These are phyloP conservation scores for Alectura lathami DNA, from an alignment of 2,113 vertebrate species.

Conservation along the genomic window DNA sequence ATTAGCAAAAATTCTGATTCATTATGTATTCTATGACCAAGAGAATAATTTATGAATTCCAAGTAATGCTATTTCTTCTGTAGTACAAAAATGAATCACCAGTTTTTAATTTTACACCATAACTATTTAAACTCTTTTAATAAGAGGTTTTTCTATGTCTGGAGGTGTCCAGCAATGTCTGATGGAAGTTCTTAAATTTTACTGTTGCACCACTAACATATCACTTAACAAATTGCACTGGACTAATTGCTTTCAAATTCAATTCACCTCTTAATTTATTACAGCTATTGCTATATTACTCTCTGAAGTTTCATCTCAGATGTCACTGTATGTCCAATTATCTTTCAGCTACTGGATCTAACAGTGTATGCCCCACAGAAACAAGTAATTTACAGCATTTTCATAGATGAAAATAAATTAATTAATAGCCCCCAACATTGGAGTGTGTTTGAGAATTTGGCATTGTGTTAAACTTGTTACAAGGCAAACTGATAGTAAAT, in stretches of 20 bases:
- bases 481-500: not conserved
- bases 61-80: conserved; percentile 53
- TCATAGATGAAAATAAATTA: not conserved
- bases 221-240: not conserved
- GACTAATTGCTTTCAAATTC: not conserved
- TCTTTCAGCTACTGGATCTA: not conserved
- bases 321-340: not conserved
- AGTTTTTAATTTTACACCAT: conserved; percentile 28
- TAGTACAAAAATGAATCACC: conserved; percentile 48
- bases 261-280: not conserved
- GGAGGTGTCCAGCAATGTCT: not conserved
- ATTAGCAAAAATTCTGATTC: conserved; percentile 49
- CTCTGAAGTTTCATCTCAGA: not conserved
- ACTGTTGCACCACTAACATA: not conserved
- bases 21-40: conserved; percentile 49
- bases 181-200: not conserved
- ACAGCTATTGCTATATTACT: not conserved
- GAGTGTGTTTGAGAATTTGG: not conserved
- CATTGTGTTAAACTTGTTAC: not conserved
- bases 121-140: conserved; percentile 4
- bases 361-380: not conserved
- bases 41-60: conserved; percentile 61
- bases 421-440: not conserved
- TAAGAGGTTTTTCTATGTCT: not conserved
- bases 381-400: not conserved